Evolutionary conservation across 1,140 invertebrate genomes (phyloP), one percentile per base, ranked within the genome.

Genomic region (Aphaenogaster ashmeadi): DNA sequence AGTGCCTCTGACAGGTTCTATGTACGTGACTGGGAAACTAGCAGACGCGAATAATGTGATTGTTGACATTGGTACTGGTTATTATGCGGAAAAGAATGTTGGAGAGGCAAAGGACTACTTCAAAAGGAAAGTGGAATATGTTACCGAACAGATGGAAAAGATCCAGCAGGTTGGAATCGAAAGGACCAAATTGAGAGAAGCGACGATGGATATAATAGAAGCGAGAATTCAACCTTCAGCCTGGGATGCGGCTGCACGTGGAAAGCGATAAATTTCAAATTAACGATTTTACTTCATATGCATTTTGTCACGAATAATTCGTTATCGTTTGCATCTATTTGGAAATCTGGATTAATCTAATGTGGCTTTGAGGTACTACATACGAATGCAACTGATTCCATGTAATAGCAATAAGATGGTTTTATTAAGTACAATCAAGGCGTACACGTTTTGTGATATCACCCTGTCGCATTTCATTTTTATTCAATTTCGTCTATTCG

Each of bases 1-100:
- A 9, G 98, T 99, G 33, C 99, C 98, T 13, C 95, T 99, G 0
- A 99, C 98, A 54, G 97, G 98, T 87, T 99, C 98, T 92, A 99
- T 99, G 98, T 99, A 99, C 96, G 98, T 99, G 33, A 97, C 98
- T 87, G 99, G 99, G 11, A 97, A 97, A 92, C 96, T 99, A 67
- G 96, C 97, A 86, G 97, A 99, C 94, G 97, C 97, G 18, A 96
- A 98, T 79, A 98, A 97, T 60, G 98, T 99, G 36, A 95, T 99
- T 13, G 97, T 99, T 84, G 98, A 99, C 95, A 97, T 99, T 94
- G 99, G 99, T 66, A 99, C 99, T 83, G 98, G 98, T 89, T 99
- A 99, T 95, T 99, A 98, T 96, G 97, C 98, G n/a, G 97, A 99
- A 95, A 98, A 99, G 97, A 97, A 97, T 93, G 96, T 98, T 85